These are phyloP conservation scores for Ailurus styani DNA, from an alignment of 2,113 vertebrate genomes.

Conservation along the genomic window DNA sequence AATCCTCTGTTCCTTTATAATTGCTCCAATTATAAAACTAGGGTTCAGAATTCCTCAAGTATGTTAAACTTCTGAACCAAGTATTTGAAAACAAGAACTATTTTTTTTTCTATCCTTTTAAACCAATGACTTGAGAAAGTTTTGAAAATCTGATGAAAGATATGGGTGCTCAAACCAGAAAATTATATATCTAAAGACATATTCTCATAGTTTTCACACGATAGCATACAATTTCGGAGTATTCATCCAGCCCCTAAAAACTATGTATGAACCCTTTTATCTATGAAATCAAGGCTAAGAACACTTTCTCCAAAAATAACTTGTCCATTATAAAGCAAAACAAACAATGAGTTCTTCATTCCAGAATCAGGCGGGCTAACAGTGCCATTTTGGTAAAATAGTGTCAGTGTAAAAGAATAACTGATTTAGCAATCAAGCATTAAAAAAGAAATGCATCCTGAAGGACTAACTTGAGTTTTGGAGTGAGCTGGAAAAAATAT, in stretches of 20 bases:
- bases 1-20: constrained; percentile 45
- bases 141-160: constrained; percentile 30
- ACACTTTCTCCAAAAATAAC: not conserved
- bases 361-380: not conserved
- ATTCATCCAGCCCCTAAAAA: not conserved
- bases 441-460: not conserved
- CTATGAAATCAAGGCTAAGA: not conserved
- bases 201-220: not conserved
- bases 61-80: constrained; percentile 25
- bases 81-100: constrained; percentile 12
- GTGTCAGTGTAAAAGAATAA: not conserved
- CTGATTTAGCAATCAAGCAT: not conserved
- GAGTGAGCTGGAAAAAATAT: not conserved
- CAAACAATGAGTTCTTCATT: not conserved
- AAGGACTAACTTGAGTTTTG: not conserved
- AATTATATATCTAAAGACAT: not conserved
- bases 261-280: not conserved
- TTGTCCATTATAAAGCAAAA: not conserved
- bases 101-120: not conserved
- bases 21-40: constrained; percentile 11
- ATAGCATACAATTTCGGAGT: not conserved
- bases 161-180: not conserved
- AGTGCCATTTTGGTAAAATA: not conserved
- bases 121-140: constrained; percentile 12
- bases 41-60: not conserved